Percentiles rank a stretch among this genome's conserved stretches.
Conservation (phyloP, 2,113 vertebrate genomes). For the Penelope pileata region DNA sequence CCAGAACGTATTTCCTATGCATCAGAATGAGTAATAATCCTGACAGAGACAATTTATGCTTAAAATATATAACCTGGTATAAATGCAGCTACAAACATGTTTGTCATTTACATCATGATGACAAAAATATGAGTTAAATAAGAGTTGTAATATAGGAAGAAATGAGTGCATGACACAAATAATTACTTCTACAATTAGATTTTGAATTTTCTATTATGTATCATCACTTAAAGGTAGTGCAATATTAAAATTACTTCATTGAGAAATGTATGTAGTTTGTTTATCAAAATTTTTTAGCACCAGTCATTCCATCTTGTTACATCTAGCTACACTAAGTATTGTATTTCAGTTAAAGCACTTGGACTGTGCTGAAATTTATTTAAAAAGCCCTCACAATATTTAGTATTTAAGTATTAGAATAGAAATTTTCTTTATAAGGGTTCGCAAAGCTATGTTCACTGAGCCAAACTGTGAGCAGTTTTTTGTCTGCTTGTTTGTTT, state of each 20-base stretch:
- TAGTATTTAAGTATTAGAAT: not conserved
- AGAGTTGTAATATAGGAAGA: not conserved
- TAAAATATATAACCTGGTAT: not conserved
- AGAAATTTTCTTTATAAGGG: not conserved
- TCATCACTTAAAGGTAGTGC: not conserved
- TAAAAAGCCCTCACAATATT: not conserved
- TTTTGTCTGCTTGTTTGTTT: not conserved
- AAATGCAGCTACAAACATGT: not conserved
- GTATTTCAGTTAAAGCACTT: not conserved
- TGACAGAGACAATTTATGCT: not conserved
- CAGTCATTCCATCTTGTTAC: not conserved
- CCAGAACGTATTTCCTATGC: not conserved
- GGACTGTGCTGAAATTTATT: not conserved
- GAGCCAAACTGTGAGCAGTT: not conserved
- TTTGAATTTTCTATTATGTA: not conserved
- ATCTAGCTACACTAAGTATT: not conserved
- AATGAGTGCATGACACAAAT: not conserved
- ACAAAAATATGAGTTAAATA: not conserved
- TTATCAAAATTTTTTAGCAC: not conserved
- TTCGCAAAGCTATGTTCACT: not conserved
- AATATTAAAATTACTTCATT: not conserved
- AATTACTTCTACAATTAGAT: conserved; percentile 11
- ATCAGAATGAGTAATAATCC: not conserved
- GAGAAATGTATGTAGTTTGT: not conserved
- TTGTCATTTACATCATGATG: not conserved